Conservation (phyloP, 1,140 invertebrate genomes). For the Paraescarpia echinospica region DNA sequence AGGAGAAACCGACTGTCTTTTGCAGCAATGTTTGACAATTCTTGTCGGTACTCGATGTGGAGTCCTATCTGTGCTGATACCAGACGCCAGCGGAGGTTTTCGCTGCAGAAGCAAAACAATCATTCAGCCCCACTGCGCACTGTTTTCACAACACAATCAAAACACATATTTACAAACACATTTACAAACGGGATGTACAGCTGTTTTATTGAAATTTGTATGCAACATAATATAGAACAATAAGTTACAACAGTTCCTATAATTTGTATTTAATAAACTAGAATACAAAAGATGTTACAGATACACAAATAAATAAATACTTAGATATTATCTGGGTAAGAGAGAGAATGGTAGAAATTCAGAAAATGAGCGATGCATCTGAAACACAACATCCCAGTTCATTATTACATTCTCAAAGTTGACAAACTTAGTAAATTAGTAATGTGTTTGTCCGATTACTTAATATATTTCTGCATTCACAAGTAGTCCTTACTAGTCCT, state of each 20-base stretch:
- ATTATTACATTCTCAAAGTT: not conserved
- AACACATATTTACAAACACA: too few relatives aligned
- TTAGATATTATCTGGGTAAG: too few relatives aligned
- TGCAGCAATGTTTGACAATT: conserved; percentile 67
- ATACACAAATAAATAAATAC: too few relatives aligned
- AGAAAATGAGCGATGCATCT: too few relatives aligned
- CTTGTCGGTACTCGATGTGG: conserved; percentile 72
- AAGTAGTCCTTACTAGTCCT: conserved; percentile 41
- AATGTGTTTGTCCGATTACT: not conserved
- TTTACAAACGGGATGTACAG: too few relatives aligned
- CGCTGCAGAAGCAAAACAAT: conserved; percentile 38
- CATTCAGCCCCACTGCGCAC: not conserved
- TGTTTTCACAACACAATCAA: not conserved
- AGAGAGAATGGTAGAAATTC: too few relatives aligned
- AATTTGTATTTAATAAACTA: too few relatives aligned
- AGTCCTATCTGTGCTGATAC: conserved; percentile 82
- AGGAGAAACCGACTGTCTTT: conserved; percentile 58
- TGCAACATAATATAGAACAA: too few relatives aligned
- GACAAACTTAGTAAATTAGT: not conserved
- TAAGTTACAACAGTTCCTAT: too few relatives aligned
- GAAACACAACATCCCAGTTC: too few relatives aligned
- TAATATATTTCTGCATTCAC: not conserved
- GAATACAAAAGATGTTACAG: too few relatives aligned
- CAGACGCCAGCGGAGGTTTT: conserved; percentile 63
- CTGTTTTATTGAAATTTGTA: too few relatives aligned